A percentile compares a stretch with the other conserved stretches of the same genome.
Conservation (phyloP, 2,888 invertebrate species). For the Tiliacea aurago region DNA sequence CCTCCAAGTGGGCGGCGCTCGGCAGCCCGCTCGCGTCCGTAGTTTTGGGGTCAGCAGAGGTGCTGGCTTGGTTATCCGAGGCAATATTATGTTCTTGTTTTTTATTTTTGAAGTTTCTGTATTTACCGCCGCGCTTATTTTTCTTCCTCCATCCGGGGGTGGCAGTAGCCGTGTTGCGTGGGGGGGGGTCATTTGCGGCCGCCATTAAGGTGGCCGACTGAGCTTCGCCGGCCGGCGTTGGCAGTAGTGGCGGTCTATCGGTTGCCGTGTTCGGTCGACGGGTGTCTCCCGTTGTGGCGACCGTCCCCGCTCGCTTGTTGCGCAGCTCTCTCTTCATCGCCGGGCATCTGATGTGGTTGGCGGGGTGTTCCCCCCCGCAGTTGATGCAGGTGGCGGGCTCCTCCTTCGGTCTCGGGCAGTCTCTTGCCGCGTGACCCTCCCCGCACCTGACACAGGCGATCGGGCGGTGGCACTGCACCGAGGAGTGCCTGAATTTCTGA, state of each 20-base stretch:
- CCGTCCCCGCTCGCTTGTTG: conserved; percentile 12
- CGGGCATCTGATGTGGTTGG: conserved; percentile 29
- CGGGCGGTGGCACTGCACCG: conserved; percentile 35
- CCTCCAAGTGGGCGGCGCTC: too few species aligned
- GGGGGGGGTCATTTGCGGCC: conserved; percentile 9
- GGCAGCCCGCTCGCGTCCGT: rapidly evolving
- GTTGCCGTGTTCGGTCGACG: background rate
- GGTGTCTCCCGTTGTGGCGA: background rate
- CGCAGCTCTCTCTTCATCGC: conserved; percentile 14
- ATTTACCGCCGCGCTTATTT: background rate
- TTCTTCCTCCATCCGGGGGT: conserved; percentile 1
- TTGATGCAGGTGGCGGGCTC: conserved; percentile 47
- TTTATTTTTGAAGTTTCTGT: background rate
- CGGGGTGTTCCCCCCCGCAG: conserved; percentile 36
- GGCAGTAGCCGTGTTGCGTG: background rate
- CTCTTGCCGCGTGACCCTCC: conserved; percentile 19
- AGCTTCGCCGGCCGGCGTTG: background rate
- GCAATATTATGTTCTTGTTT: too few species aligned
- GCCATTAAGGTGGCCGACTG: conserved; percentile 8
- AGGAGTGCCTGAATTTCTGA: background rate
- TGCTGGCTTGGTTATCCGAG: background rate
- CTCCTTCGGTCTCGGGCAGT: conserved; percentile 25
- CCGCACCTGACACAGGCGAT: conserved; percentile 42
- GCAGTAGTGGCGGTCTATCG: background rate
- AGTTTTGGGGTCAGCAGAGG: background rate